Base-by-base conservation (phyloP, 2,888 invertebrate genomes). In the Cremastobaeus sp. region DNA sequence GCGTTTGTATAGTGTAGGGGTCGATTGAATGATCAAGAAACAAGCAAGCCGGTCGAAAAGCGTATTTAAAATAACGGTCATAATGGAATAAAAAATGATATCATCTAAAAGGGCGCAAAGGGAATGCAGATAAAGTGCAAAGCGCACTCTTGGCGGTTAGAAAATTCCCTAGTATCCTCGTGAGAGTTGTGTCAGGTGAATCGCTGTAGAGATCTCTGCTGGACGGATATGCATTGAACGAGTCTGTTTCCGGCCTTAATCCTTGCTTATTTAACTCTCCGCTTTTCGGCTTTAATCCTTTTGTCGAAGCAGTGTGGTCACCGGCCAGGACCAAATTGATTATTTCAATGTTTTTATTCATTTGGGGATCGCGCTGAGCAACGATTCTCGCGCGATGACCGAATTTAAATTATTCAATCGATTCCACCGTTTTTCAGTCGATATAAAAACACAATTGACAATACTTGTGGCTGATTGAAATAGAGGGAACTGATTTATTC, bases 241-340 rank as follows among this genome's bases (percentile, higher is more conserved):
- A 60, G 70, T 60, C 65, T 76, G 65, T 76, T 60, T 47, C 68
- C 77, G 69, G 76, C 73, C 77, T 81, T 84, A 85, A 85, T 85
- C 85, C 83, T 82, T 82, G 83, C 83, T 85, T 84, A 84, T 83
- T 84, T 83, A 84, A 85, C 85, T 85, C 81, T 83, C 79, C 84
- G 84, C 84, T 86, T 85, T 83, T 81, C 84, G 80, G 85, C 82
- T 85, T 85, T 84, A 79, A 81, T 74, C 81, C 81, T 80, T 74
- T 77, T 68, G 78, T 82, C 80, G 78, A 73, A 77, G 79, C 78
- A 78, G 80, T 79, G 79, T 80, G 82, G 80, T 85, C 86, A 86
- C 86, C 84, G 84, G 85, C 83, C 81, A 84, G 86, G 85, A 85
- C 85, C 85, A 85, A 86, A 86, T 60, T 60, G 73, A 73, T 73